These are phyloP conservation scores for Chrysemys picta DNA, from an alignment of 2,113 vertebrate species.

Conservation along the genomic window DNA sequence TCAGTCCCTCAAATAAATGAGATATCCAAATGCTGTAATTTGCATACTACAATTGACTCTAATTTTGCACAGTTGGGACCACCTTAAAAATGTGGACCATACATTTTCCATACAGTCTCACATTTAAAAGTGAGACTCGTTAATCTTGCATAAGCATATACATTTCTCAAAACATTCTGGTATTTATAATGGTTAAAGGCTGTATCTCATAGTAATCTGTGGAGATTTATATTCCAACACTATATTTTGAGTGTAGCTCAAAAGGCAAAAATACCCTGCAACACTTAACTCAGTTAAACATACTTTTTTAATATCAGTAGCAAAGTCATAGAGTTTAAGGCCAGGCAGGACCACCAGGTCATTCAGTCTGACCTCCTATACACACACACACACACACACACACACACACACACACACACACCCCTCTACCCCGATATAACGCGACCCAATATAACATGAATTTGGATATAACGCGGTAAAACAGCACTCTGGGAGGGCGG, in stretches of 20 bases:
- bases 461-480: too few species aligned
- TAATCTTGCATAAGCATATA: background rate
- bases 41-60: background rate
- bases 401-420: too few species aligned
- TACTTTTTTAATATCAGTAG: background rate
- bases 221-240: background rate
- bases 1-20: background rate
- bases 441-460: too few species aligned
- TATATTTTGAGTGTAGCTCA: background rate
- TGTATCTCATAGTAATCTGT: accelerated
- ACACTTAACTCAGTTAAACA: background rate
- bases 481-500: too few species aligned
- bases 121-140: accelerated
- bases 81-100: accelerated
- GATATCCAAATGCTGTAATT: background rate
- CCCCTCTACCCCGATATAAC: too few species aligned
- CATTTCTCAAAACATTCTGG: background rate
- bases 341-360: too few species aligned
- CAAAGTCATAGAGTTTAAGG: background rate
- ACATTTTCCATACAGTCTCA: accelerated
- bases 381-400: too few species aligned
- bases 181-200: accelerated
- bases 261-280: accelerated
- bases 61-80: accelerated
- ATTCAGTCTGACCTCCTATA: too few species aligned